Base-by-base conservation (phyloP, 2,888 invertebrate genomes). In the Hypercompe scribonia region DNA sequence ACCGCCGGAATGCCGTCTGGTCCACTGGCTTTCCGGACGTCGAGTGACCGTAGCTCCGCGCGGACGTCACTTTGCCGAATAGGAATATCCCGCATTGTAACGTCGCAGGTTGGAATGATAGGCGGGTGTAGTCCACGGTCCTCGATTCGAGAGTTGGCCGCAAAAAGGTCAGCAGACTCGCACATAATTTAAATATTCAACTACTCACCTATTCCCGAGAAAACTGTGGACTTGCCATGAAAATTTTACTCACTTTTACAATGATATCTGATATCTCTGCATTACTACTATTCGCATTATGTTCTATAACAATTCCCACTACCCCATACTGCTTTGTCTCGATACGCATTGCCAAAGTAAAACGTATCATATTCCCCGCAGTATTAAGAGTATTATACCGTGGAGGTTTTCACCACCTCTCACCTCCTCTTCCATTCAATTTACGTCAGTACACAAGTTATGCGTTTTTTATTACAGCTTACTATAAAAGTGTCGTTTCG, bases 391-490 rank as follows among this genome's bases (percentile, higher is more conserved):
- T 72, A 84, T 71, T 81, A 80, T 88, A 70, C 54, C 68, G 72
- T 71, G 68, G 70, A 70, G 39, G 46, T 39, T 33, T 61, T 68
- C 46, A 58, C 80, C 84, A 86, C 86, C 88, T 88, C 89, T 88
- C 87, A 87, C 90, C 88, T 84, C 86, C 87, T 82, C 73, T 75
- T 84, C 86, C 91, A 94, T 94, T 93, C 93, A 94, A 94, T 94
- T 94, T 94, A 89, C 88, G 89, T 86, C 90, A 88, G 82, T 86
- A 81, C 83, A 88, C 90, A 89, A 90, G 92, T 94, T 94, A 94
- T 93, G 91, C 88, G 90, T 94, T 94, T 94, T 94, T 95, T 94
- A 95, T 94, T 94, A 90, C 90, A 87, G 76, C 84, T 86, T 80
- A 88, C 93, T 90, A 94, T 93, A 93, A 93, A 93, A 92, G 82